Conservation (phyloP, 2,888 invertebrate genomes). For the Melitaea athalia region DNA sequence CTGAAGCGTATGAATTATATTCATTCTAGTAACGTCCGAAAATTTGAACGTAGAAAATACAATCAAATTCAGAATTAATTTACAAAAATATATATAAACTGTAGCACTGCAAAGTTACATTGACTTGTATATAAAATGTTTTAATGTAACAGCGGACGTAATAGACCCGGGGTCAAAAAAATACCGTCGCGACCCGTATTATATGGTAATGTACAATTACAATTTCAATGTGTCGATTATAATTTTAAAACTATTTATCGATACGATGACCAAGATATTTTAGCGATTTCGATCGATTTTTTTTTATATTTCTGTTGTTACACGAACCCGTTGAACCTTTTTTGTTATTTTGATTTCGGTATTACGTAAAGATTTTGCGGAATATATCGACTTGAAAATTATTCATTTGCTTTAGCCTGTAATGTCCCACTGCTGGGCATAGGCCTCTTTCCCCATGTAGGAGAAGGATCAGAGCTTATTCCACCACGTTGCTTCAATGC, state of each 20-base stretch:
- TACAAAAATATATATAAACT: too few species aligned
- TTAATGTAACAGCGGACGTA: conserved; percentile 4
- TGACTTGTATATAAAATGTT: conserved; percentile 4
- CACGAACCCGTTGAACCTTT: conserved; percentile 16
- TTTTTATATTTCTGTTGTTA: not conserved
- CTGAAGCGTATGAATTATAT: too few species aligned
- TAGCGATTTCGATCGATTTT: conserved; percentile 18
- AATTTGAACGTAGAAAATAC: too few species aligned
- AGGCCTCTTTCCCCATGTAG: too few species aligned
- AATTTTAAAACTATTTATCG: conserved; percentile 37
- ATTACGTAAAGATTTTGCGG: conserved; percentile 8
- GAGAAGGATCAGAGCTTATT: too few species aligned
- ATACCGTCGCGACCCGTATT: conserved; percentile 47
- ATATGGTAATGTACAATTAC: conserved; percentile 50
- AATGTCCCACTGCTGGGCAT: too few species aligned
- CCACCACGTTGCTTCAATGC: too few species aligned
- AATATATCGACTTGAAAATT: conserved; percentile 19
- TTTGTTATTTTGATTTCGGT: conserved; percentile 30
- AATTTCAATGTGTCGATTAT: conserved; percentile 45
- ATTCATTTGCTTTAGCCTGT: conserved; percentile 5
- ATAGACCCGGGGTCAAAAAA: conserved; percentile 37
- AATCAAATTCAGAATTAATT: too few species aligned
- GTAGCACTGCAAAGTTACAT: not conserved
- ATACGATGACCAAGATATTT: conserved; percentile 53
- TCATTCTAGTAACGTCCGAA: too few species aligned